Percentiles rank a stretch among this genome's conserved stretches.
These are phyloP conservation scores for Gyrodactylus salaris DNA, from an alignment of 1,140 invertebrate genomes.

Conservation along the genomic window DNA sequence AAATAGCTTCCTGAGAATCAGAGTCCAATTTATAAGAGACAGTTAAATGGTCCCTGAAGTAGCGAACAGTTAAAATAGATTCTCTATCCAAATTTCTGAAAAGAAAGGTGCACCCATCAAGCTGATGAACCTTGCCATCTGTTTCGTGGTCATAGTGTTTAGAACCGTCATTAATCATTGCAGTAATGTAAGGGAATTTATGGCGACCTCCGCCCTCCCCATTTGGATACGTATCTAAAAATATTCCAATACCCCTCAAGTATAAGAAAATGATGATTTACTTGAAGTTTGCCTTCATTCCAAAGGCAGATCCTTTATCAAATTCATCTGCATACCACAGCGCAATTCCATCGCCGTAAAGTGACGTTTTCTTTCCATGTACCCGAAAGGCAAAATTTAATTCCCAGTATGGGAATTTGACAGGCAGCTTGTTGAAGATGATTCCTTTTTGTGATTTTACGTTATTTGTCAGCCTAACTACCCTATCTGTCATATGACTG, in stretches of 20 bases:
- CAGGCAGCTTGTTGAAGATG: neutral
- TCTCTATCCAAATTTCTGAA: constrained; percentile 67
- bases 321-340: constrained; percentile 72
- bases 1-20: constrained; percentile 68
- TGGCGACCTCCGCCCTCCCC: constrained; percentile 81
- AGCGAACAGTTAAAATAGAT: constrained; percentile 53
- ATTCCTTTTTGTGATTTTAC: neutral
- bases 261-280: too few species aligned
- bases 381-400: constrained; percentile 79
- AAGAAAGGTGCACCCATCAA: constrained; percentile 46
- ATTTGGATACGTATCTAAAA: constrained; percentile 92
- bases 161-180: constrained; percentile 84
- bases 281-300: constrained; percentile 60
- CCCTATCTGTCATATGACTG: neutral
- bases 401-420: constrained; percentile 43
- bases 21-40: constrained; percentile 31
- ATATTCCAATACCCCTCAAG: constrained; percentile 59
- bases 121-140: constrained; percentile 81
- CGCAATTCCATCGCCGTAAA: constrained; percentile 83
- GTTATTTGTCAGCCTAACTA: neutral
- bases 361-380: constrained; percentile 57
- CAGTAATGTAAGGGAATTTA: constrained; percentile 82
- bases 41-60: constrained; percentile 50
- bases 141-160: constrained; percentile 80
- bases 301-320: constrained; percentile 50